Conservation (phyloP, 1,140 invertebrate species). For the Drosophila pallidifrons region DNA sequence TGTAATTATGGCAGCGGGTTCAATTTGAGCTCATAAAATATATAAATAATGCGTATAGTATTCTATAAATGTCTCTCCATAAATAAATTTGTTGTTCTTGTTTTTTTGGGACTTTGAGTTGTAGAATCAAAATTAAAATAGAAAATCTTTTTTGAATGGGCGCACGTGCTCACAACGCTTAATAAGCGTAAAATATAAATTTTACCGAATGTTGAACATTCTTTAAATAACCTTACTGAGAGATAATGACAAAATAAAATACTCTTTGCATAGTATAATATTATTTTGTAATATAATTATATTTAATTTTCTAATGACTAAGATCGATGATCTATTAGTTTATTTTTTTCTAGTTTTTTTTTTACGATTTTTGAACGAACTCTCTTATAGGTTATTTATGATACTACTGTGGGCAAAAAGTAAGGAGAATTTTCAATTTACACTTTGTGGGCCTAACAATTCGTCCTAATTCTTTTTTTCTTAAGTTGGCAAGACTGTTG, state of each 20-base stretch:
- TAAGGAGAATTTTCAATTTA: too few relatives aligned
- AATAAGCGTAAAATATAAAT: conserved; percentile 12
- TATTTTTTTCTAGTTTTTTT: too few relatives aligned
- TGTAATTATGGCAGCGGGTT: conserved; percentile 58
- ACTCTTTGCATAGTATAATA: too few relatives aligned
- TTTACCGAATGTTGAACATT: not conserved
- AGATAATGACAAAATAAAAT: not conserved
- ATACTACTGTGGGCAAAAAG: too few relatives aligned
- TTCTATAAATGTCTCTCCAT: conserved; percentile 12
- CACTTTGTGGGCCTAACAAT: too few relatives aligned
- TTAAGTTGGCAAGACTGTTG: too few relatives aligned
- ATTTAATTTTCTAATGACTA: too few relatives aligned
- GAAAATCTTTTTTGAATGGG: conserved; percentile 40
- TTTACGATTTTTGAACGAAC: too few relatives aligned
- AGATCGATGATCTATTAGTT: too few relatives aligned
- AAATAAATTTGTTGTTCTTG: conserved; percentile 22
- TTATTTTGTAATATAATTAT: too few relatives aligned
- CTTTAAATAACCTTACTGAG: not conserved
- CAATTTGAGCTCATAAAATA: conserved; percentile 36
- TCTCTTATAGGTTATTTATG: too few relatives aligned
- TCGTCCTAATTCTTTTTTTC: too few relatives aligned
- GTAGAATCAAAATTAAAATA: conserved; percentile 14
- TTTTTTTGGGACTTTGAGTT: conserved; percentile 4
- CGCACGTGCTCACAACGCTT: conserved; percentile 21
- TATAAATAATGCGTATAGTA: conserved; percentile 23